Evolutionary conservation across 2,113 vertebrate species (phyloP).

Genomic region (Motacilla tschutschensis): DNA sequence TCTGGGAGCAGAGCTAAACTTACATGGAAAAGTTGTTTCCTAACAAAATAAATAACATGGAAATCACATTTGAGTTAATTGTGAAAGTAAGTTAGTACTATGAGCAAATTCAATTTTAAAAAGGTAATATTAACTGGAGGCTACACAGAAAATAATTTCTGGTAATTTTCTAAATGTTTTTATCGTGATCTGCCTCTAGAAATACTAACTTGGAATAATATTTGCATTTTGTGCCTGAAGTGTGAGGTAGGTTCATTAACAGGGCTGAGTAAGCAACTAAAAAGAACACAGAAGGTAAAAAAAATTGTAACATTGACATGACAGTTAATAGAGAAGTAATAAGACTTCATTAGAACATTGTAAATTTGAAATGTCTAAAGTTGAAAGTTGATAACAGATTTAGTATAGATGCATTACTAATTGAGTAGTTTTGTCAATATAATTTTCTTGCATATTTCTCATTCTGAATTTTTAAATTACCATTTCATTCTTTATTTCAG

Average conservation of each 20-base stretch:
- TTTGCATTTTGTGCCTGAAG: not conserved
- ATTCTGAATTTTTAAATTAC: not conserved
- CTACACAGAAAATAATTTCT: not conserved
- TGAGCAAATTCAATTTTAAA: not conserved
- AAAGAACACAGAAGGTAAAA: not conserved
- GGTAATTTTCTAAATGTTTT: not conserved
- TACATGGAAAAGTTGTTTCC: not conserved
- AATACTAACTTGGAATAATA: not conserved
- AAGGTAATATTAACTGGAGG: not conserved
- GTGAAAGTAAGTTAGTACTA: not conserved
- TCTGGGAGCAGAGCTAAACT: not conserved
- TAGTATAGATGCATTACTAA: not conserved
- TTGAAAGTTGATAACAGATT: not conserved
- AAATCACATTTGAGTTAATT: not conserved
- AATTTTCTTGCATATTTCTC: not conserved
- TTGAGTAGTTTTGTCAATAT: not conserved
- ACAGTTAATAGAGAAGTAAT: not conserved
- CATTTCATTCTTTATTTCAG: not conserved
- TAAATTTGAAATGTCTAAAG: not conserved
- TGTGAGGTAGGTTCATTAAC: not conserved
- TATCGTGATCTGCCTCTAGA: fast-evolving
- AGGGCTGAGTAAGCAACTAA: not conserved
- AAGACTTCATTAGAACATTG: not conserved
- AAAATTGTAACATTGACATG: not conserved
- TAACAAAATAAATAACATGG: not conserved